Evolutionary conservation across 2,888 invertebrate species (phyloP).

Genomic region (Chydorus sphaericus): DNA sequence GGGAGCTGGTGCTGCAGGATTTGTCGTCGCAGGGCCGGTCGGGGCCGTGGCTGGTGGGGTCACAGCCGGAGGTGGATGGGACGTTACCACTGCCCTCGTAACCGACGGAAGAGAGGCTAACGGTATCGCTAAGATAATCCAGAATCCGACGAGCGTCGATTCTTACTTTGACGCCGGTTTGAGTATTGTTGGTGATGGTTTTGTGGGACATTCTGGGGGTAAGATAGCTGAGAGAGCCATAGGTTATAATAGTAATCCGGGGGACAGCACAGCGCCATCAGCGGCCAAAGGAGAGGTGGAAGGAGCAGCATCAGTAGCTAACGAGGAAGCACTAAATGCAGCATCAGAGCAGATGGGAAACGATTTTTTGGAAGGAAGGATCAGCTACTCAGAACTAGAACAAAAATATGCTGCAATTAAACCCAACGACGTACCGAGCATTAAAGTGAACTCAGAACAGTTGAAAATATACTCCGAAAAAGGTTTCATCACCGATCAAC

Average conservation of each 20-base stretch:
- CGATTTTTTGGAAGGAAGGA: no score
- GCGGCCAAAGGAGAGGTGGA: neutral
- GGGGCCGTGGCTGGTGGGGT: conserved; percentile 6
- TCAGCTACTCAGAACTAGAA: no score
- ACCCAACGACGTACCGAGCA: no score
- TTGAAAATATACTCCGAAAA: no score
- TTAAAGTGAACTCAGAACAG: no score
- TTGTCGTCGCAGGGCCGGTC: conserved; percentile 8
- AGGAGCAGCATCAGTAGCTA: neutral
- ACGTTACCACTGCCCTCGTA: neutral
- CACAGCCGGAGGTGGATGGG: neutral
- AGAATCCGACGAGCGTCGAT: neutral
- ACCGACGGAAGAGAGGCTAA: neutral
- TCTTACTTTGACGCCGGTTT: neutral
- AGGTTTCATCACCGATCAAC: no score
- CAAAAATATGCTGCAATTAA: no score
- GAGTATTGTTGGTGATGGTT: neutral
- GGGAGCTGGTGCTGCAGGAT: conserved; percentile 10
- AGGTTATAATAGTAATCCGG: neutral
- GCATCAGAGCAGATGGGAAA: neutral
- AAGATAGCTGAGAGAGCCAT: neutral
- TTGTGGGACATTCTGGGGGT: neutral
- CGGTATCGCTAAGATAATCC: neutral
- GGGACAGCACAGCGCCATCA: no score
- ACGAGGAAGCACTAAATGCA: no score